Conservation (phyloP, 2,888 invertebrate species). For the Corbicula japonica region DNA sequence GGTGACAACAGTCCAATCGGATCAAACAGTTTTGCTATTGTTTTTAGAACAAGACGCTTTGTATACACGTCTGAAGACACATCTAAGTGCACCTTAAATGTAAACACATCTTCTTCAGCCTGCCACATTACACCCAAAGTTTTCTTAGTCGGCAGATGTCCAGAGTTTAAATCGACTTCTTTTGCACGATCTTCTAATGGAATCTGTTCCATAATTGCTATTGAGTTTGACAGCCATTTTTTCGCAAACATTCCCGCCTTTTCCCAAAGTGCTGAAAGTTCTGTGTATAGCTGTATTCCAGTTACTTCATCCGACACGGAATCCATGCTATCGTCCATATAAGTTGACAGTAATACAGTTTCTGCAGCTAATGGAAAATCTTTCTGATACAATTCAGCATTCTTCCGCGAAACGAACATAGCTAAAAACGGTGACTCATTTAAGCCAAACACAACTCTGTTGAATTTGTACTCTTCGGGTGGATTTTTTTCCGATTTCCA, state of each 20-base stretch:
- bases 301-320: slow-evolving; percentile 6
- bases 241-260: slow-evolving; percentile 37
- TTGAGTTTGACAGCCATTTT: slow-evolving; percentile 56
- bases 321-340: slow-evolving; percentile 66
- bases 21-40: background rate
- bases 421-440: slow-evolving; percentile 38
- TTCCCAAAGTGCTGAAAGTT: slow-evolving; percentile 15
- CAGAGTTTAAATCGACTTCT: slow-evolving; percentile 40
- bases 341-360: slow-evolving; percentile 59
- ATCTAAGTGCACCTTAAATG: slow-evolving; percentile 7
- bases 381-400: slow-evolving; percentile 18
- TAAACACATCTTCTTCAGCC: slow-evolving; percentile 52
- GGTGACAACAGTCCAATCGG: slow-evolving; percentile 26
- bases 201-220: slow-evolving; percentile 35
- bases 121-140: slow-evolving; percentile 58
- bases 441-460: slow-evolving; percentile 32
- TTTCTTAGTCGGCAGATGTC: slow-evolving; percentile 46
- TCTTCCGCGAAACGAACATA: slow-evolving; percentile 18
- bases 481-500: slow-evolving; percentile 21
- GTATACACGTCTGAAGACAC: background rate
- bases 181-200: slow-evolving; percentile 41
- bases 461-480: slow-evolving; percentile 23
- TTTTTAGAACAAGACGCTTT: background rate
- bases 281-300: slow-evolving; percentile 22
- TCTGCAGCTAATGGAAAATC: slow-evolving; percentile 48